Evolutionary conservation across 2,113 vertebrate genomes (phyloP).

Genomic region (Carassius gibelio): DNA sequence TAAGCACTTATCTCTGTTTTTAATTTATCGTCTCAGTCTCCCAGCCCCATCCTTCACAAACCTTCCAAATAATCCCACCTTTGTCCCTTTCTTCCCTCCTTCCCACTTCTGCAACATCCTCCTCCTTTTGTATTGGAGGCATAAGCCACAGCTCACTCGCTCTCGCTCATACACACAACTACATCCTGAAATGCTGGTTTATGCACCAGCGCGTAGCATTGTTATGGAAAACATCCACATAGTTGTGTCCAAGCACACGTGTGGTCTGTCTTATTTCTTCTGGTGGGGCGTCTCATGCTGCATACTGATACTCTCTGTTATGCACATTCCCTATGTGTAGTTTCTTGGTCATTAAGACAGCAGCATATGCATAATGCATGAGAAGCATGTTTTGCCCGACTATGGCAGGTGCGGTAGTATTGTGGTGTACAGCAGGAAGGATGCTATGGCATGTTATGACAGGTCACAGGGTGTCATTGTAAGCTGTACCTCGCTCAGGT

Average conservation of each 20-base stretch:
- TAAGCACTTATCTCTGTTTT: constrained; percentile 3
- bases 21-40: constrained; percentile 21
- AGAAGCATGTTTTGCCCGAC: constrained; percentile 26
- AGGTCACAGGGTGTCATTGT: constrained; percentile 36
- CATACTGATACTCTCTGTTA: constrained; percentile 23
- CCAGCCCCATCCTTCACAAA: background rate
- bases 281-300: background rate
- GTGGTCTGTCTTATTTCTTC: constrained; percentile 31
- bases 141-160: background rate
- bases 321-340: constrained; percentile 39
- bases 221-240: constrained; percentile 37
- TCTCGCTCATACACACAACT: constrained; percentile 8
- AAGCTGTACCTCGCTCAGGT: constrained; percentile 16
- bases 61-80: background rate
- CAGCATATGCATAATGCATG: constrained; percentile 56
- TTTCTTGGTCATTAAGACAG: constrained; percentile 54
- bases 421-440: constrained; percentile 25
- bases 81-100: background rate
- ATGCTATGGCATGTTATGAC: constrained; percentile 37
- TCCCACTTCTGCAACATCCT: background rate
- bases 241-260: constrained; percentile 30
- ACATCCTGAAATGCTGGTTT: constrained; percentile 39
- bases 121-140: constrained; percentile 8
- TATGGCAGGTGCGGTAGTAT: constrained; percentile 45
- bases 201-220: constrained; percentile 18